phyloP scores from a whole-genome alignment of 2,797 vertebrate species.

The Enteromius treurensis region DNA sequence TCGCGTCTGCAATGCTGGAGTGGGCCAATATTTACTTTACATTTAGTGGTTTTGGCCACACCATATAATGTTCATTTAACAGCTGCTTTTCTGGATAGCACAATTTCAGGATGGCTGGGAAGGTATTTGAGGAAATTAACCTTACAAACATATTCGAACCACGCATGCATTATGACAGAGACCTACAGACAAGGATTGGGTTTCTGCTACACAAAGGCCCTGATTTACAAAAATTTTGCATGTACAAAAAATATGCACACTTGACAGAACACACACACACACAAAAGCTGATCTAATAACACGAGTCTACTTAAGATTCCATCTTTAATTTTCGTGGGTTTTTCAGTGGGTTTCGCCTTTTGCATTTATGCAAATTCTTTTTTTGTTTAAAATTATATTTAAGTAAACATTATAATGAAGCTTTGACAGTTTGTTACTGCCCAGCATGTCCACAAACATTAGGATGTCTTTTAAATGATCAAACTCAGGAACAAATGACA shows the following conservation, averaged over 20 bases:
- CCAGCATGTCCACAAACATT: neutral
- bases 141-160: neutral
- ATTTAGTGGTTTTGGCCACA: neutral
- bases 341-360: neutral
- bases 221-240: neutral
- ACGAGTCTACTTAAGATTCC: neutral
- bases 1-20: neutral
- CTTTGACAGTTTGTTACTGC: neutral
- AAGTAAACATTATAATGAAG: neutral
- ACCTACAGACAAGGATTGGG: neutral
- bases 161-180: neutral
- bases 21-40: slow-evolving; percentile 33
- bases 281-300: neutral
- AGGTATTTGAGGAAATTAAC: neutral
- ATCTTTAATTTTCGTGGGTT: neutral
- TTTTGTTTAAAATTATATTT: neutral
- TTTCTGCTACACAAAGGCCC: neutral
- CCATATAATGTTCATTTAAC: neutral
- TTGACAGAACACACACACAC: neutral
- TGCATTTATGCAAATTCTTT: neutral
- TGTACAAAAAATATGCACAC: neutral
- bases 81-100: neutral
- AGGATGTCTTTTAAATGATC: neutral
- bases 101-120: neutral
- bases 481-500: too few relatives aligned